Conservation (phyloP, 1,140 invertebrate species). For the Zaprionus gabonicus region DNA sequence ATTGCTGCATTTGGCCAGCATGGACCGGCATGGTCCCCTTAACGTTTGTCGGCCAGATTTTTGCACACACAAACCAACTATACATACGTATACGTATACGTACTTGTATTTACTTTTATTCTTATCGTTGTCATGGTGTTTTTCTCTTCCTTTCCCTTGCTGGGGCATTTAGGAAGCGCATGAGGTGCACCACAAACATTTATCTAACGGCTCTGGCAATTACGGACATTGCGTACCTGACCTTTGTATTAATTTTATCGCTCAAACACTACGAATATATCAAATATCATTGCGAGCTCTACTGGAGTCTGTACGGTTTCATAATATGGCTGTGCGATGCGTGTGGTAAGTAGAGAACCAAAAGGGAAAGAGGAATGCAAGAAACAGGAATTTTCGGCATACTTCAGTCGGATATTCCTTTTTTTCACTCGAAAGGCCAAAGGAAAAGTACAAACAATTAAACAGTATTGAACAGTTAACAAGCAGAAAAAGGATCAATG, state of each 20-base stretch:
- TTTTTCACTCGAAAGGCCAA: not conserved
- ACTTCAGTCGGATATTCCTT: not conserved
- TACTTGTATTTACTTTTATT: conserved; percentile 42
- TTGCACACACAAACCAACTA: conserved; percentile 44
- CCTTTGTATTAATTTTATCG: conserved; percentile 88
- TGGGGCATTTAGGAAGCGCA: conserved; percentile 86
- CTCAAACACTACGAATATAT: conserved; percentile 87
- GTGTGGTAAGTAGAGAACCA: conserved; percentile 66
- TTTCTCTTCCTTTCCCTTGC: conserved; percentile 20
- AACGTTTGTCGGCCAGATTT: conserved; percentile 56
- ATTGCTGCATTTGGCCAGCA: conserved; percentile 58
- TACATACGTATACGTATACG: conserved; percentile 1
- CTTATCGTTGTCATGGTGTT: conserved; percentile 26
- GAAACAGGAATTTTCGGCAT: not conserved
- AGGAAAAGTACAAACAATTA: conserved; percentile 25
- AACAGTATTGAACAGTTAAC: conserved; percentile 18
- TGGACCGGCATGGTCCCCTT: conserved; percentile 39
- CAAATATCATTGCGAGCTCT: conserved; percentile 72
- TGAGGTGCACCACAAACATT: conserved; percentile 91
- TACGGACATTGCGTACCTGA: conserved; percentile 89
- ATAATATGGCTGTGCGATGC: conserved; percentile 77
- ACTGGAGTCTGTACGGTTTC: conserved; percentile 67
- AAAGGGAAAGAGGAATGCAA: not conserved
- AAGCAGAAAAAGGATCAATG: not conserved
- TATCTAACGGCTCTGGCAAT: conserved; percentile 91